These are phyloP conservation scores for Jacana jacana DNA, from an alignment of 2,113 vertebrate species.

Conservation along the genomic window DNA sequence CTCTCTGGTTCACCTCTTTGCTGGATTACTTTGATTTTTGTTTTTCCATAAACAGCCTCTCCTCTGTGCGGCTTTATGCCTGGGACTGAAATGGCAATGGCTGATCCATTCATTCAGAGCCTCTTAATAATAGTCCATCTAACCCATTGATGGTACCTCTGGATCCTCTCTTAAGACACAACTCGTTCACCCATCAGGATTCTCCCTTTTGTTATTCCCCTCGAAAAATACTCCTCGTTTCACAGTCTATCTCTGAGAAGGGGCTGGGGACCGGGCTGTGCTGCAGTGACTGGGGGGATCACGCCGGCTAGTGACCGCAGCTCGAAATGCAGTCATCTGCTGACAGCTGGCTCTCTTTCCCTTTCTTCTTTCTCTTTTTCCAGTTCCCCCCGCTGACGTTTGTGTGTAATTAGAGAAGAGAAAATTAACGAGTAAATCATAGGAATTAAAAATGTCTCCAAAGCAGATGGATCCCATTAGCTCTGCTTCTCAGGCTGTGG, in stretches of 20 bases:
- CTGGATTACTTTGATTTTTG: neutral
- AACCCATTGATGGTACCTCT: neutral
- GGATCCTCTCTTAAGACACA: neutral
- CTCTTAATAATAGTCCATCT: neutral
- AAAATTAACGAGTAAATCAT: neutral
- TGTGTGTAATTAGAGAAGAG: neutral
- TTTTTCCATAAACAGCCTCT: neutral
- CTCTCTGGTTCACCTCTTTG: neutral
- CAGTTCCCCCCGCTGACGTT: neutral
- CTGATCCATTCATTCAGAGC: neutral
- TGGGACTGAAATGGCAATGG: neutral
- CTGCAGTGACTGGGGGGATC: neutral
- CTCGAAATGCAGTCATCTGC: neutral
- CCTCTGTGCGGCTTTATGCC: neutral
- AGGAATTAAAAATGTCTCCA: conserved; percentile 12
- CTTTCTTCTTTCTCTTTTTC: neutral
- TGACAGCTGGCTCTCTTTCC: neutral
- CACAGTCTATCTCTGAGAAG: neutral
- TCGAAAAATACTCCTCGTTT: neutral
- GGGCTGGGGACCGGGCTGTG: neutral
- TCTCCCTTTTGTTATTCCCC: neutral
- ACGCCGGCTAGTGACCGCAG: conserved; percentile 23
- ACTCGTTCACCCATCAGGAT: neutral
- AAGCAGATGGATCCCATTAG: conserved; percentile 15
- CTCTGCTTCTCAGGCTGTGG: neutral